Base-by-base conservation (phyloP, 1,140 invertebrate species). In the Megalonaias nervosa region DNA sequence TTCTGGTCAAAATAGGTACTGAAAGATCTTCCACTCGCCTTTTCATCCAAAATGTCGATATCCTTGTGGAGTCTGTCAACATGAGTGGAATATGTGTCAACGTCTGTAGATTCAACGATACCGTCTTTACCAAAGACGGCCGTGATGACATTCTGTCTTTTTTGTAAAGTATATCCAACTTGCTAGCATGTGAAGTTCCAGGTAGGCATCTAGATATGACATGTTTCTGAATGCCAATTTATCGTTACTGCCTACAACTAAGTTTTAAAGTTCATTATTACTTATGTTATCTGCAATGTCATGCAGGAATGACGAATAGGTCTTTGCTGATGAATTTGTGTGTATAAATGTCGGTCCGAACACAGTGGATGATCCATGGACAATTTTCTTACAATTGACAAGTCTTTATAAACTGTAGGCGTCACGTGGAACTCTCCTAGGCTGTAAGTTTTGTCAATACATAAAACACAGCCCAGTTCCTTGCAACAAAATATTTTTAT, bases 381-480 rank as follows among this genome's bases (percentile, higher is more conserved):
- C 66, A 1, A 13, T 65, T 60, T 23, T 65, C 56, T 65, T 23
- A 73, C 13, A n/a, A 65, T 60, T 13, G 71, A 73, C 48, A 56
- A 0, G 38, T 65, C 71, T 19, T 73, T 73, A 31, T 55, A 65
- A 13, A 57, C 64, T 1, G 64, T 73, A 15, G 62, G 61, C 21
- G 71, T 73, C 17, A 73, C 61, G 66, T 65, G 31, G 62, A 73
- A 73, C n/a, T 73, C 71, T 6, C 64, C 61, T 17, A 73, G 21
- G 21, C 64, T 66, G 5, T 73, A 73, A 13, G 71, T 73, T 26
- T 73, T 73, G 19, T 64, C 38, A 4, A 73, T 73, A 12, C 61
- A 21, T 17, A 73, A 31, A 14, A 65, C 61, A 15, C 4, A 9
- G 0, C 71, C 71, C 64, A 55, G 48, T 11, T 73, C 31, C 17